Base-by-base conservation (phyloP, 1,140 invertebrate genomes). In the Hormaphis cornu region DNA sequence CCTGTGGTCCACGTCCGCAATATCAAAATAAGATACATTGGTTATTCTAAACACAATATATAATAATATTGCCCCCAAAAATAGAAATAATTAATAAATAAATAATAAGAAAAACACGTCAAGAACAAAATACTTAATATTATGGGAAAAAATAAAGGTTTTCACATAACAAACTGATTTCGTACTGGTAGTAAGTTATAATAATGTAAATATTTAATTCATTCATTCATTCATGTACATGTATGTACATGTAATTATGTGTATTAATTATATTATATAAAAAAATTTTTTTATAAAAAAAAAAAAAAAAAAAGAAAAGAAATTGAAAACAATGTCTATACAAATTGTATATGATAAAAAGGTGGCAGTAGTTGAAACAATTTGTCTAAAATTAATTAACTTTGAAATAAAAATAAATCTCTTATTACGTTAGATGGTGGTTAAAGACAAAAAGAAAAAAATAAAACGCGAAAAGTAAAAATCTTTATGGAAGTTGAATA, bases 271-370 rank as follows among this genome's bases (percentile, higher is more conserved):
- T n/a, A n/a, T 28, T 50, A 42, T 33, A 46, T 61, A 61, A 44
- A 46, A 44, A 42, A 26, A 42, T 42, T 9, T 20, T 53, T 54
- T 20, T 54, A 54, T 54, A 54, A 28, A 59, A 66, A 66, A 66
- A 66, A 22, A 42, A 48, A 35, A 35, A 30, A 50, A 33, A 37
- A 33, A 33, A 54, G 30, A 53, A 58, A 63, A 35, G 28, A 66
- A 66, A 66, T 50, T 66, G 30, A 66, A 66, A 66, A 66, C 61
- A 66, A 66, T 66, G 33, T 48, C 61, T 66, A 66, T 66, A 66
- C 48, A 66, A 66, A 66, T 48, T 50, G 10, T 50, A n/a, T n/a
- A 50, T 66, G 61, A 66, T 66, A 66, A 66, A 66, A 66, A 66
- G 42, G 61, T 66, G 61, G 61, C 61, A 66, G 61, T 66, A 66